Evolutionary conservation across 2,113 vertebrate genomes (phyloP).

Genomic region (Cephalophus harveyi): DNA sequence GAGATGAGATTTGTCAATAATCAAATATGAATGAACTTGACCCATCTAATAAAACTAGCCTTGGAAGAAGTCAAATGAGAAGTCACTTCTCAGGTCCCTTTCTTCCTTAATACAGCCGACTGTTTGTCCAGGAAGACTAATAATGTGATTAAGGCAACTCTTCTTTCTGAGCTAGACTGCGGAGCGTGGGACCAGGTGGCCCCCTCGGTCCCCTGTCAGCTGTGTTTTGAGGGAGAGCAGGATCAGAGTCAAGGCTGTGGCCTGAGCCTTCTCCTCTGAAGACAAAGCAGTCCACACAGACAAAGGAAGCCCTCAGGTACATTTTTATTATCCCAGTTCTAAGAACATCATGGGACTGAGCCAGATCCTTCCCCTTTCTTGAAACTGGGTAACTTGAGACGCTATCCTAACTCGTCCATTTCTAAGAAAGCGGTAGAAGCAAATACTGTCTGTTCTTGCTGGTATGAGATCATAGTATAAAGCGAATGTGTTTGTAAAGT

Average conservation of each 20-base stretch:
- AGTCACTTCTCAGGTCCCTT: neutral
- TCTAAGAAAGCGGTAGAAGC: neutral
- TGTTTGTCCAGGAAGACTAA: neutral
- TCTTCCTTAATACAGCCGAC: neutral
- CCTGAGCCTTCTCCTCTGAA: neutral
- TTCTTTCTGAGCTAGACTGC: fast-evolving
- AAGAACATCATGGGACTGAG: neutral
- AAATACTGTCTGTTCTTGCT: neutral
- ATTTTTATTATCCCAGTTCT: neutral
- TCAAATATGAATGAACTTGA: neutral
- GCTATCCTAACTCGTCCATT: neutral
- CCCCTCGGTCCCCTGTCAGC: neutral
- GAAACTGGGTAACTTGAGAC: neutral
- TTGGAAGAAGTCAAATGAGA: neutral
- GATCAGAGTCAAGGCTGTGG: neutral
- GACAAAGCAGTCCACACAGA: neutral
- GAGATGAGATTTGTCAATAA: neutral
- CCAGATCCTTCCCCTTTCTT: neutral
- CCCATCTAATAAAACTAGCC: neutral
- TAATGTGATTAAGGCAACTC: neutral
- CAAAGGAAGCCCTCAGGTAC: neutral
- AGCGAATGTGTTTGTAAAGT: fast-evolving
- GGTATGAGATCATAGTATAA: neutral
- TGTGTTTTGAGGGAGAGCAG: neutral
- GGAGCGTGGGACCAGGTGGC: neutral